Evolutionary conservation across 2,888 invertebrate genomes (phyloP).

Genomic region (Acholoe squamosa): DNA sequence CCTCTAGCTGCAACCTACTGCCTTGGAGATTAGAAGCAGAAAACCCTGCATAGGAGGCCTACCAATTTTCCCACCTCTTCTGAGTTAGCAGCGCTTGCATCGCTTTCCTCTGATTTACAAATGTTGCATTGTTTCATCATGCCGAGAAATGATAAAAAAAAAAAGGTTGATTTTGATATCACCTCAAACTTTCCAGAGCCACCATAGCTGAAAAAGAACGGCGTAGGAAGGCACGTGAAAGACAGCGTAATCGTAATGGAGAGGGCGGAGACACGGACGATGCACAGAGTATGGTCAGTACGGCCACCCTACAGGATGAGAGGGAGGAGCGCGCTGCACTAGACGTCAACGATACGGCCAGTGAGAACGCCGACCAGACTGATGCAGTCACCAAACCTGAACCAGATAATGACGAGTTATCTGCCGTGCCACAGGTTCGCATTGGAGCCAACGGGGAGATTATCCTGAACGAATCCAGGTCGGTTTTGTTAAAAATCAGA

Average conservation of each 20-base stretch:
- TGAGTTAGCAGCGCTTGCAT: too few species aligned
- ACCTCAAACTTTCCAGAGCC: too few species aligned
- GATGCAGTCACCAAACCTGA: not conserved
- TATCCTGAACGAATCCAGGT: constrained; percentile 82
- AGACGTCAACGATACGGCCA: not conserved
- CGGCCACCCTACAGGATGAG: constrained; percentile 26
- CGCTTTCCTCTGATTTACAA: too few species aligned
- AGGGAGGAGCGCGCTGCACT: not conserved
- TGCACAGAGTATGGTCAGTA: not conserved
- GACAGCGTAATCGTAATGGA: not conserved
- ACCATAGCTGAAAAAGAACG: constrained; percentile 29
- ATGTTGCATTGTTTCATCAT: too few species aligned
- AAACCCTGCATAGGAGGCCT: too few species aligned
- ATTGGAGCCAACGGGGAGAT: constrained; percentile 82
- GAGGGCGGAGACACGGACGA: not conserved
- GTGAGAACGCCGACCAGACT: not conserved
- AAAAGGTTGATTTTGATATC: too few species aligned
- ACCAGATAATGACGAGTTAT: not conserved
- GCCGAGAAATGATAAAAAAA: too few species aligned
- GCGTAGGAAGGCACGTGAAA: constrained; percentile 32
- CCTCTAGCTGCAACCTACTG: too few species aligned
- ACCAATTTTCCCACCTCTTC: too few species aligned
- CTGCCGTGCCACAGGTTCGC: constrained; percentile 81
- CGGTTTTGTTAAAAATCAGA: not conserved
- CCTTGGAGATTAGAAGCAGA: too few species aligned